Percentiles rank a stretch among this genome's conserved stretches.
Conservation (phyloP, 2,888 invertebrate species). For the Macrostomum cliftonense region DNA sequence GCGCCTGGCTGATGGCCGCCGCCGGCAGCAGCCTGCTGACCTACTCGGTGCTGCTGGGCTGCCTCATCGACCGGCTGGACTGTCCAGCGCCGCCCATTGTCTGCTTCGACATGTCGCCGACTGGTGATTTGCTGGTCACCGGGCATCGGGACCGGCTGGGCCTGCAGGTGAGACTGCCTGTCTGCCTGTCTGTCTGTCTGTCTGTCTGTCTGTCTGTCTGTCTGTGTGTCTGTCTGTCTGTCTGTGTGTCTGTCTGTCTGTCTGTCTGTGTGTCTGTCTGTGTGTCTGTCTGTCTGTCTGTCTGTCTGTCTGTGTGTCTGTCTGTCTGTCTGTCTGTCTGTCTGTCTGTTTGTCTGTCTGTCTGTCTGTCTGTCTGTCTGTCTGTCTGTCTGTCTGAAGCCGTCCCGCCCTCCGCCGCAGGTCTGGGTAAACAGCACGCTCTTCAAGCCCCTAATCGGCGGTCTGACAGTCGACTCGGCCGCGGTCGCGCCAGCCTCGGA, state of each 20-base stretch:
- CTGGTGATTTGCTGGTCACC: slow-evolving; percentile 70
- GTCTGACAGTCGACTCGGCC: too few relatives aligned
- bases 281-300: neutral
- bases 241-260: neutral
- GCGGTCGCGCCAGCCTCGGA: too few relatives aligned
- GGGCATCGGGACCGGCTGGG: slow-evolving; percentile 70
- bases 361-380: too few relatives aligned
- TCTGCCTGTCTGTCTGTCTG: neutral
- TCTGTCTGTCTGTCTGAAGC: too few relatives aligned
- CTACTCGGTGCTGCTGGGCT: too few relatives aligned
- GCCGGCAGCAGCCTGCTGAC: too few relatives aligned
- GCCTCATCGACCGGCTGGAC: too few relatives aligned
- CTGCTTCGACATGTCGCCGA: slow-evolving; percentile 51
- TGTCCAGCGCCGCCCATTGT: too few relatives aligned
- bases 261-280: neutral
- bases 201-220: neutral
- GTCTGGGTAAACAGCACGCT: too few relatives aligned
- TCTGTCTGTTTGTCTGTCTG: neutral
- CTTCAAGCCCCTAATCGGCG: too few relatives aligned
- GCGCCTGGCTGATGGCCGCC: too few relatives aligned
- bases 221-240: neutral
- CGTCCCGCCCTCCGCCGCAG: too few relatives aligned
- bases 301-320: slow-evolving; percentile 1
- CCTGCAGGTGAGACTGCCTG: slow-evolving; percentile 56
- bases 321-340: slow-evolving; percentile 2